Base-by-base conservation (phyloP, 2,113 vertebrate species). In the Odontophorus gujanensis region DNA sequence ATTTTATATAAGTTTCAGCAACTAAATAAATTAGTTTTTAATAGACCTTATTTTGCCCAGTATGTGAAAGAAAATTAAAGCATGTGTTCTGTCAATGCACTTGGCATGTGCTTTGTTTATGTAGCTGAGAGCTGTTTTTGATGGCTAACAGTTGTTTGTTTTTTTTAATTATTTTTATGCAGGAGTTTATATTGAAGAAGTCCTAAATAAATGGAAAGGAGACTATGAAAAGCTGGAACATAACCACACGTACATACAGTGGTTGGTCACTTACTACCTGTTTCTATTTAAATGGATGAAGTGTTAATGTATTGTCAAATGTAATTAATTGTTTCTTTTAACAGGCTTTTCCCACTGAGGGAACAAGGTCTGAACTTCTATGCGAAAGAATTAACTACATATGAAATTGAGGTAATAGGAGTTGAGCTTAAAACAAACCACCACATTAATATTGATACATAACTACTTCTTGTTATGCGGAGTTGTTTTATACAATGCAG, bases 301-400 rank as follows among this genome's bases (percentile, higher is more conserved):
- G 48, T 92, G 28, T 85, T 89, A 43, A 38, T 81, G 48, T 53
- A 78, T n/a, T 72, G 22, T 36, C 66, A 79, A 51, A 61, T 8
- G 7, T 93, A 89, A 91, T 47, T n/a, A 2, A 9, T 57, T 88
- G 85, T 53, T 93, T 96, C 74, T 96, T 81, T 69, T 76, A 96
- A 84, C 94, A 99, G 99, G 99, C 98, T 99, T 96, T 99, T 99
- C 63, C 99, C 99, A 65, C 97, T 99, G 95, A 98, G 99, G 98
- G 99, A 99, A 94, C 99, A 99, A 98, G 99, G 99, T 95, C 98
- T 99, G 93, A 99, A 99, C 98, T 99, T 99, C 96, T 99, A 99
- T 97, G 99, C 99, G 97, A 99, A 99, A 96, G 99, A 99, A 98
- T 98, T 99, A 97, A 99, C 99, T 97, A 98, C 99, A 92, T 99